Evolutionary conservation across 2,113 vertebrate genomes (phyloP), one percentile per base, ranked within the genome.

Genomic region (Oreamnos americanus): DNA sequence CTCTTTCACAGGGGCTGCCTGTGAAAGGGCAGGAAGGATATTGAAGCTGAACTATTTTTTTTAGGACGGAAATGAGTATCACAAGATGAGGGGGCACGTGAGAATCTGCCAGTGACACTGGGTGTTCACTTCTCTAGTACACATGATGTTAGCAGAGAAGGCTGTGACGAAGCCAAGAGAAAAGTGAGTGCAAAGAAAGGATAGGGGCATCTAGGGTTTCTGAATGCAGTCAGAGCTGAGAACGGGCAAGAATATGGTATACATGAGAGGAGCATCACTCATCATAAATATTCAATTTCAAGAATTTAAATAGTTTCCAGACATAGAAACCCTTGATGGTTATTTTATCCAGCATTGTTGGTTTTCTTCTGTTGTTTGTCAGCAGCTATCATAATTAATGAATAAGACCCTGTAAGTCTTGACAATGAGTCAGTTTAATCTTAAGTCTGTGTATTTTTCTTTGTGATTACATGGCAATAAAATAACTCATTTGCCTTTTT

Each of bases 201-300:
- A 95, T 96, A 84, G n/a, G 79, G 93, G 87, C 96, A 43, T 96
- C 98, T 97, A 98, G 98, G 92, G 86, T 97, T 96, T 93, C 94
- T 91, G 83, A 98, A 91, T 45, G 79, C 23, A 3, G 81, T 90
- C 92, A 87, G 96, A 97, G 97, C 97, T 83, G 97, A 98, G 96
- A 98, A 92, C 88, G 60, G 97, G 82, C 94, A 85, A 95, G 98
- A 97, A 98, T 98, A 87, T 81, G 94, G 97, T 96, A 82, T 97
- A 98, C 97, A 97, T 98, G 98, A 96, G 98, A 97, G 67, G 94
- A 98, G 98, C 98, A 97, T 98, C 98, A 96, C 98, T 98, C 97
- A 97, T 98, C 98, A 98, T 99, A 99, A 99, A 99, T 99, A 99
- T 99, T 99, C 98, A 99, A 98, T 98, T 98, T 98, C 98, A 97